Base-by-base conservation (phyloP, 2,113 vertebrate species). In the Xenopus borealis region DNA sequence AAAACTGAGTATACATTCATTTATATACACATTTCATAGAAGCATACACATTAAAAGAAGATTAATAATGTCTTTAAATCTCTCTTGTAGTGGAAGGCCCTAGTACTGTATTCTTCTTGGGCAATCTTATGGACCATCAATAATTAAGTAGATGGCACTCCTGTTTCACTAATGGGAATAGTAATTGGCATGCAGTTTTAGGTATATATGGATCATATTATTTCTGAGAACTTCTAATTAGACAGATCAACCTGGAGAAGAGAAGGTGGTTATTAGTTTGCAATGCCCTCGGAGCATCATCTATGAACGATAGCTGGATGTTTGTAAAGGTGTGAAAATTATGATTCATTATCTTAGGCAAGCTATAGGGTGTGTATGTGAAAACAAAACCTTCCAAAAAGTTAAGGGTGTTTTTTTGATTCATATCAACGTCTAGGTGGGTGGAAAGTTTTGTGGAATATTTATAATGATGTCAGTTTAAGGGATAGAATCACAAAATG, bases 291-390 rank as follows among this genome's bases (percentile, higher is more conserved):
- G 17, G 67, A 70, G 20, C 30, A 70, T 77, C 40, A 62, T 11
- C 18, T 77, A 19, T 70, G 17, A 11, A 14, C 46, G 77, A 69
- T 79, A 66, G 44, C 19, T 52, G 79, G 71, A 59, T 81, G 72
- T 58, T 65, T 62, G 47, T 64, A 76, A 73, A 78, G 80, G 78
- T 45, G 65, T 8, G 27, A 72, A 70, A 40, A 44, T 59, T 73
- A 80, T 83, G 82, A 85, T 62, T 80, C 80, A 84, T 44, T 30
- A 30, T 30, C 62, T 83, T 81, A 66, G 79, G 80, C 33, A 82
- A 82, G 81, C 78, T 66, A 71, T 80, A 78, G 84, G 81, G 85
- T 81, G 82, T 83, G 83, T 18, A 59, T 82, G 78, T 81, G 78
- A 85, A 82, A 71, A 72, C 27, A 76, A 58, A 71, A 71, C 40